phyloP scores from a whole-genome alignment of 2,797 vertebrate genomes.

The Cyclopterus lumpus region DNA sequence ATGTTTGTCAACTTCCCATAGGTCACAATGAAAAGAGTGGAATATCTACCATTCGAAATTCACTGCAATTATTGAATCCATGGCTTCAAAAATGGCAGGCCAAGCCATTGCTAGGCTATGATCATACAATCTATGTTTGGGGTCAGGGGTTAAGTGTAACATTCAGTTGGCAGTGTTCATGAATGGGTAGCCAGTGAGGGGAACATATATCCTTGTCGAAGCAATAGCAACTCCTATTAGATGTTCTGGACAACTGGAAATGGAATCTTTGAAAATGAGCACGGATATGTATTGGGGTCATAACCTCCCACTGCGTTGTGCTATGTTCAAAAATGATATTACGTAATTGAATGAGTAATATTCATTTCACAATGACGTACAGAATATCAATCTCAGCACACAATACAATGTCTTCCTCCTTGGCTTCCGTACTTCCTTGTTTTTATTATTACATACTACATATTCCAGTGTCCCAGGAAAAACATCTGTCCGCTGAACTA shows the following conservation, averaged over 20 bases:
- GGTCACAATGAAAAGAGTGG: neutral
- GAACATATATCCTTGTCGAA: neutral
- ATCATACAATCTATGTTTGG: neutral
- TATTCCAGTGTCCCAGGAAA: conserved; percentile 37
- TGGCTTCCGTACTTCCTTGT: neutral
- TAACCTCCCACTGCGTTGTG: neutral
- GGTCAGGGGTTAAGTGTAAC: neutral
- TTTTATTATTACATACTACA: neutral
- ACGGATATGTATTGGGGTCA: neutral
- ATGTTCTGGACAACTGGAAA: neutral
- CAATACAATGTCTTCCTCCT: neutral
- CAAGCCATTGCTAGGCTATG: neutral
- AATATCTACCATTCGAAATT: neutral
- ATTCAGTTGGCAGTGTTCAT: neutral
- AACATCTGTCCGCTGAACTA: conserved; percentile 44
- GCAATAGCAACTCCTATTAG: neutral
- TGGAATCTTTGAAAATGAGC: neutral
- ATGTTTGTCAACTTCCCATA: neutral
- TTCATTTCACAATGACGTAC: neutral
- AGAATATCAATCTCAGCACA: neutral
- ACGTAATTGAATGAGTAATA: neutral
- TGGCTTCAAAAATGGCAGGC: neutral
- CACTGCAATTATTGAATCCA: neutral
- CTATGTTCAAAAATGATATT: neutral
- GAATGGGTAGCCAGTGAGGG: neutral